A percentile compares a stretch with the other conserved stretches of the same genome.
These are phyloP conservation scores for Xylophagus ater DNA, from an alignment of 2,888 invertebrate genomes.

Conservation along the genomic window DNA sequence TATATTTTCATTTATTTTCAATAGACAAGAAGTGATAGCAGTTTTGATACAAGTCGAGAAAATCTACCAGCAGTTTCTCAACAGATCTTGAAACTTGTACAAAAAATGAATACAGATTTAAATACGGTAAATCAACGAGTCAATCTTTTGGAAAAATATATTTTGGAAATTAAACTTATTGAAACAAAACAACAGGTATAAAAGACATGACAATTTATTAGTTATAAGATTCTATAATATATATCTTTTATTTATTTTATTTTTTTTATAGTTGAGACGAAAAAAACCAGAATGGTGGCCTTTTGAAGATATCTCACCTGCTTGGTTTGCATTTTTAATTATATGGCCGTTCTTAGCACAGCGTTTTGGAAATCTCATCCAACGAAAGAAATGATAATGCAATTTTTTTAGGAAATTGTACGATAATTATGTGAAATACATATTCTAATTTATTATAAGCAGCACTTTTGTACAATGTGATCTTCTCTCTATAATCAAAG, in stretches of 20 bases:
- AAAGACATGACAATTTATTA: constrained; percentile 4
- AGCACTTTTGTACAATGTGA: too few relatives aligned
- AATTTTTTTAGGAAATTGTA: too few relatives aligned
- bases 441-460: too few relatives aligned
- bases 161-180: constrained; percentile 25
- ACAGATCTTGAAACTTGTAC: constrained; percentile 31
- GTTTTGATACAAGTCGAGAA: constrained; percentile 5
- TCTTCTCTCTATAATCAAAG: too few relatives aligned
- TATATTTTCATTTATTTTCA: constrained; percentile 4
- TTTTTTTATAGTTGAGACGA: constrained; percentile 17
- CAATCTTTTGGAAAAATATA: constrained; percentile 27
- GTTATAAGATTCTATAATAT: constrained; percentile 3
- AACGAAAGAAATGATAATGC: constrained; percentile 16
- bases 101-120: constrained; percentile 34
- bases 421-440: too few relatives aligned
- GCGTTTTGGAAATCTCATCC: constrained; percentile 24
- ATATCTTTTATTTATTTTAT: constrained; percentile 5
- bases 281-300: constrained; percentile 47
- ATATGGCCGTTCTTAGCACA: constrained; percentile 34
- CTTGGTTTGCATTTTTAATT: constrained; percentile 33
- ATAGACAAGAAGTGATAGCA: constrained; percentile 12
- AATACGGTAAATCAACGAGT: constrained; percentile 31
- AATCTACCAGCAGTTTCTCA: constrained; percentile 22
- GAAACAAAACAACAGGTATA: constrained; percentile 16
- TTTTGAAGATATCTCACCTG: constrained; percentile 46